Evolutionary conservation across 2,888 invertebrate species (phyloP), one percentile per base, ranked within the genome.

Genomic region (Pristionchus fissidentatus): DNA sequence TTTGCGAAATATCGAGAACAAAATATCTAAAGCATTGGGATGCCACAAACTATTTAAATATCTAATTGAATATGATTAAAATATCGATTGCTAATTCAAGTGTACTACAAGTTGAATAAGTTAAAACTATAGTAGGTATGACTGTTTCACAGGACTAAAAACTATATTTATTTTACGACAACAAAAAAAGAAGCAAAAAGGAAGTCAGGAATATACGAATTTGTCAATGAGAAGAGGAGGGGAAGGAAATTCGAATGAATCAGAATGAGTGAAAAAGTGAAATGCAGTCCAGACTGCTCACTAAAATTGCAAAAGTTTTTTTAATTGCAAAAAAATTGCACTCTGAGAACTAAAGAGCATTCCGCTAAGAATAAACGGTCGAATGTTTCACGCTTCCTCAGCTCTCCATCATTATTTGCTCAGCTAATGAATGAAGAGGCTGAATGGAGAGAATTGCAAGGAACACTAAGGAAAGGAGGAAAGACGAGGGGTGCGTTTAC

Each of bases 371-470:
- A n/a, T n/a, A n/a, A n/a, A n/a, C n/a, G n/a, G n/a, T n/a, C n/a
- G n/a, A n/a, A 52, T 13, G n/a, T n/a, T n/a, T n/a, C n/a, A n/a
- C n/a, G n/a, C 2, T 38, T 57, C 7, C 35, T 19, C 35, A n/a
- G 19, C 66, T 38, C 66, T 3, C 66, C n/a, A 38, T 22, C 66
- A 5, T 38, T 66, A n/a, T 66, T 66, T 66, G 66, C 19, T 1
- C 66, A 66, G 38, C 66, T 66, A 66, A 66, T 66, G 66, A 29
- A 66, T 66, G 19, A 22, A n/a, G n/a, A 13, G 66, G 35, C 38
- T 38, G n/a, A 66, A 38, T n/a, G n/a, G n/a, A n/a, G n/a, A n/a
- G n/a, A n/a, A n/a, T 66, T 38, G 41, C 66, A 41, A 22, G 22
- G 55, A n/a, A 55, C 62, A 10, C 1, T 15, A 15, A 62, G 0